phyloP scores from a whole-genome alignment of 2,888 invertebrate species.

The Onchidella celtica region DNA sequence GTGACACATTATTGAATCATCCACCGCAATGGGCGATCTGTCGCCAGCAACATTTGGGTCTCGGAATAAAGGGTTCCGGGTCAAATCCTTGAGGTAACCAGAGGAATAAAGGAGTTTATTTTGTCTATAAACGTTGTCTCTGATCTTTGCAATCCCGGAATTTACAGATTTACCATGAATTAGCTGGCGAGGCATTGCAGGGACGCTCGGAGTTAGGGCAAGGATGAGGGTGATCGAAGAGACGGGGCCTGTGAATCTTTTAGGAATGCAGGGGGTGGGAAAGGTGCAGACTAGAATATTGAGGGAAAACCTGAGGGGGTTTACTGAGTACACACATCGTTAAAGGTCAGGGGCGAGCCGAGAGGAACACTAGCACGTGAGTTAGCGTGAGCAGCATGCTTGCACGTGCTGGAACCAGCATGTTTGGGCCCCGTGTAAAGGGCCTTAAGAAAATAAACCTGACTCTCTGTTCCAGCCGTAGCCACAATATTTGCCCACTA shows the following conservation, averaged over 20 bases:
- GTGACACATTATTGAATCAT: no score
- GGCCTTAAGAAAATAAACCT: conserved; percentile 27
- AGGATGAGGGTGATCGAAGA: no score
- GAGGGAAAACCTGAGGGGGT: conserved; percentile 5
- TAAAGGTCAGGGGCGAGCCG: conserved; percentile 43
- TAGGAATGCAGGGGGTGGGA: background rate
- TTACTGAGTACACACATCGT: conserved; percentile 37
- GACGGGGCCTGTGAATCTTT: background rate
- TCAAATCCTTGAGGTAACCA: no score
- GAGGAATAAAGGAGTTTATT: no score
- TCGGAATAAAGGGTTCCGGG: no score
- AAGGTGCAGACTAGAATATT: conserved; percentile 4
- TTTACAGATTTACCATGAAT: no score
- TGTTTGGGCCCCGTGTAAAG: conserved; percentile 32
- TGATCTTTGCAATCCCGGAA: no score
- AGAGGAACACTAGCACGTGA: conserved; percentile 33
- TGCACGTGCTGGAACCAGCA: conserved; percentile 27
- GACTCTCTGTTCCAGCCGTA: background rate
- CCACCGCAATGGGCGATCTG: no score
- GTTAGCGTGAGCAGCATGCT: conserved; percentile 24
- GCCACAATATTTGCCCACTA: conserved; percentile 12
- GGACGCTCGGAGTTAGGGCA: no score
- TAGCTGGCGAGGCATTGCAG: no score
- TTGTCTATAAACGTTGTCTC: no score
- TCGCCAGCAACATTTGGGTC: no score